These are phyloP conservation scores for Platyscelio sp. DNA, from an alignment of 2,888 invertebrate genomes.

Conservation along the genomic window DNA sequence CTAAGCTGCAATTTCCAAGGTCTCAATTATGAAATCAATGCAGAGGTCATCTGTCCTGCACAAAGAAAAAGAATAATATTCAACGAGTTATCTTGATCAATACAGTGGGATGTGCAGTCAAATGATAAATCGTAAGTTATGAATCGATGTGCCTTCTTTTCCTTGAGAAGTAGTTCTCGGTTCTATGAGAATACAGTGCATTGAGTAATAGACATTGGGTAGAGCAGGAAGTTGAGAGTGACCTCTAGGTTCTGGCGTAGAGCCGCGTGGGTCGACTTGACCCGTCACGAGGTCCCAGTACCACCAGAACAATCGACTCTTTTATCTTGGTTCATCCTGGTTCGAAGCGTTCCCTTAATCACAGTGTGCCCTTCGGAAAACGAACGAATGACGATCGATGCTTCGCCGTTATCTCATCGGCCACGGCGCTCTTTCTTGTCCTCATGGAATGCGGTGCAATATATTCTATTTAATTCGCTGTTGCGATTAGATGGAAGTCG, in stretches of 20 bases:
- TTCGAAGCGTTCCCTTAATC: conserved; percentile 69
- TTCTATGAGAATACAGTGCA: conserved; percentile 53
- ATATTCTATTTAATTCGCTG: conserved; percentile 26
- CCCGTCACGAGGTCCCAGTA: conserved; percentile 71
- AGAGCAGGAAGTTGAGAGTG: conserved; percentile 65
- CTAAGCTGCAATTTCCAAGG: conserved; percentile 14
- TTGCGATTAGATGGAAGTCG: neutral
- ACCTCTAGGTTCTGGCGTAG: conserved; percentile 62
- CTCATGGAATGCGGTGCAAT: neutral
- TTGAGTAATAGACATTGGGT: conserved; percentile 68
- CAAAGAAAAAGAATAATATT: conserved; percentile 41
- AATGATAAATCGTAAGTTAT: conserved; percentile 65
- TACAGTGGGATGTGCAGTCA: conserved; percentile 44
- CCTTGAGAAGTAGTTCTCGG: conserved; percentile 53
- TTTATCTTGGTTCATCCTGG: conserved; percentile 74
- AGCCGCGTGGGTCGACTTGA: conserved; percentile 73
- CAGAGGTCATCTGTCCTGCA: conserved; percentile 4
- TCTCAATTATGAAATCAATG: conserved; percentile 59
- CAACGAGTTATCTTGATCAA: conserved; percentile 57
- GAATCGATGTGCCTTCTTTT: conserved; percentile 45
- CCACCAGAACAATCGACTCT: conserved; percentile 76
- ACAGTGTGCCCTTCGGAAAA: conserved; percentile 43
- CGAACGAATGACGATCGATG: conserved; percentile 42
- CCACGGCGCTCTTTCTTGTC: conserved; percentile 9
- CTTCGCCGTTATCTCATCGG: conserved; percentile 38